Conservation (phyloP, 2,113 vertebrate genomes). For the Coptodon bakossiorum region DNA sequence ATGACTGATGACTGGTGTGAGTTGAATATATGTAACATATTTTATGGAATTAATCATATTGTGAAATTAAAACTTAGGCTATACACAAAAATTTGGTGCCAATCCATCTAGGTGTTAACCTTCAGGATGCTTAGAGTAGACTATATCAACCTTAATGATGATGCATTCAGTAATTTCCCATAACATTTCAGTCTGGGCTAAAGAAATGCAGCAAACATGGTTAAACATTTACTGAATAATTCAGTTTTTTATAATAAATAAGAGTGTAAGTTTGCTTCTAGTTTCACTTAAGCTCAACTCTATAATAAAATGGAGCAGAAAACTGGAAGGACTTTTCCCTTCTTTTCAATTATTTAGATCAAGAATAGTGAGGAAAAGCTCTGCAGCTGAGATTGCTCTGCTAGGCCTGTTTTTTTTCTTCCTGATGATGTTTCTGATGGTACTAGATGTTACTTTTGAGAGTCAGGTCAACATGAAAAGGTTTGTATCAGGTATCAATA, state of each 20-base stretch:
- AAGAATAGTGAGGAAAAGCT: not conserved
- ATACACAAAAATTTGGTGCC: not conserved
- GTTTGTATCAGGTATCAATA: not conserved
- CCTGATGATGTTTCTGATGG: not conserved
- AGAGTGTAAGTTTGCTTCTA: not conserved
- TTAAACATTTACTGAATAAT: not conserved
- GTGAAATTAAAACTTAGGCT: not conserved
- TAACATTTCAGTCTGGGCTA: not conserved
- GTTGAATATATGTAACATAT: accelerated
- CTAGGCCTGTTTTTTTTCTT: not conserved
- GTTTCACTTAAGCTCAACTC: not conserved
- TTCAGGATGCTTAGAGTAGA: not conserved
- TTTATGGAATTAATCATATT: not conserved
- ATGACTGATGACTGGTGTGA: not conserved
- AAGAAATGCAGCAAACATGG: not conserved
- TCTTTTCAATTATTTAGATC: not conserved
- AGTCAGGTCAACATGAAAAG: not conserved
- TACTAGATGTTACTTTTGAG: not conserved
- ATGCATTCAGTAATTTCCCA: not conserved
- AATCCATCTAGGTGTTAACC: not conserved
- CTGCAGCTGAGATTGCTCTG: not conserved
- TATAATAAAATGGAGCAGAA: not conserved
- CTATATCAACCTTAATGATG: not conserved
- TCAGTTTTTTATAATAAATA: not conserved
- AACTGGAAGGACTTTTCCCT: not conserved